A percentile compares a stretch with the other conserved stretches of the same genome.
Evolutionary conservation across 2,113 vertebrate species (phyloP).

Genomic region (Crypturellus undulatus): DNA sequence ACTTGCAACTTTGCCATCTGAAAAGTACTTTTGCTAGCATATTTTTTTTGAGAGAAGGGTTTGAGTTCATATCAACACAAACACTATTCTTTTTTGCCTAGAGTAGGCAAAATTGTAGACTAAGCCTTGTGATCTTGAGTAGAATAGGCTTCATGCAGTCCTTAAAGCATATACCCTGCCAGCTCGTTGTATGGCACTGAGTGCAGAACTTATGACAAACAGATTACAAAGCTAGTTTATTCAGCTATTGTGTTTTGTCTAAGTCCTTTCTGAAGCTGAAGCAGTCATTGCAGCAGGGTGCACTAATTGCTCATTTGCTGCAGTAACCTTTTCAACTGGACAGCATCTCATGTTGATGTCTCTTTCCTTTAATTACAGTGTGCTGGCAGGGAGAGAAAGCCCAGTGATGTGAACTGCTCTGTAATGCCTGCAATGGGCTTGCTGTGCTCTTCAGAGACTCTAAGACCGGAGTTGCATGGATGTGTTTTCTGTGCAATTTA

Average conservation of each 20-base stretch:
- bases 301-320: constrained; percentile 77
- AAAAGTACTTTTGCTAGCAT: background rate
- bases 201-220: constrained; percentile 45
- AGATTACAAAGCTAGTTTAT: constrained; percentile 68
- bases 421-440: background rate
- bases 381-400: background rate
- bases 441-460: background rate
- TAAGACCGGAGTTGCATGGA: background rate
- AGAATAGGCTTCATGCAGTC: accelerated
- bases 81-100: background rate
- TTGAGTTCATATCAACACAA: background rate
- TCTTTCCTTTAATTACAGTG: constrained; percentile 63
- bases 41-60: background rate
- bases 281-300: constrained; percentile 36
- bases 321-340: constrained; percentile 74
- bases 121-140: background rate
- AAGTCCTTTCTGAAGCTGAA: constrained; percentile 44
- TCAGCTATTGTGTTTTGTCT: constrained; percentile 44
- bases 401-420: background rate
- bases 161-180: background rate
- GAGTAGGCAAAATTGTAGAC: background rate
- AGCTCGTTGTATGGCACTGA: background rate
- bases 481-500: background rate
- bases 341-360: constrained; percentile 42
- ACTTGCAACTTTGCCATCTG: background rate